Base-by-base conservation (phyloP, 2,113 vertebrate species). In the Sceloporus tristichus region DNA sequence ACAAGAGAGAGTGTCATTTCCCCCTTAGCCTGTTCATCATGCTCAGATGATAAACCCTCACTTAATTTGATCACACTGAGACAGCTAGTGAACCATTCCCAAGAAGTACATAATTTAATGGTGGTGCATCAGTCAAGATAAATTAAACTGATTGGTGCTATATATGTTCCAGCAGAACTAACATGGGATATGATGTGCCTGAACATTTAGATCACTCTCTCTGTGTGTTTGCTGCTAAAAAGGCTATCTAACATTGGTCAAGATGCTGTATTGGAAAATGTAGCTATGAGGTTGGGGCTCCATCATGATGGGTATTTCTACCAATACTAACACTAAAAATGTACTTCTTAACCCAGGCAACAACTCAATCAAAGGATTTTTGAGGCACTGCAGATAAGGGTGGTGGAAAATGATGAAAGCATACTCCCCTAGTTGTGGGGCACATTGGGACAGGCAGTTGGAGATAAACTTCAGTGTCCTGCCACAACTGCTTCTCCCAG, bases 1-100 rank as follows among this genome's bases (percentile, higher is more conserved):
- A 62, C 8, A 65, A 62, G 59, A 90, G 79, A 48, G 2, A 82
- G 87, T 18, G 68, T 29, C 85, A 71, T 19, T 79, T n/a, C 56
- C 79, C 42, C 38, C 82, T 48, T 84, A 19, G 19, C 77, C 82
- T 80, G 85, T 73, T 89, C 86, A 87, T 19, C 76, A 81, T 84
- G 18, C 62, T 90, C 21, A 5, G 80, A 68, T 56, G 25, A 80
- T 91, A 90, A 86, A 62, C 73, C 66, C 85, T 75, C 53, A 65
- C 62, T 65, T 91, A 87, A 79, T 38, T 87, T 90, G 54, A 82
- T 94, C 9, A 90, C 19, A 84, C 14, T 79, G 90, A 84, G 85
- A 75, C 74, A 89, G 73, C 66, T 88, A 79, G 48, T 92, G 84
- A 91, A 53, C 42, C 88, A 90, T 85, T 25, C 75, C 70, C n/a